Evolutionary conservation across 2,797 vertebrate genomes (phyloP).

Genomic region (Chelidonichthys spinosus): DNA sequence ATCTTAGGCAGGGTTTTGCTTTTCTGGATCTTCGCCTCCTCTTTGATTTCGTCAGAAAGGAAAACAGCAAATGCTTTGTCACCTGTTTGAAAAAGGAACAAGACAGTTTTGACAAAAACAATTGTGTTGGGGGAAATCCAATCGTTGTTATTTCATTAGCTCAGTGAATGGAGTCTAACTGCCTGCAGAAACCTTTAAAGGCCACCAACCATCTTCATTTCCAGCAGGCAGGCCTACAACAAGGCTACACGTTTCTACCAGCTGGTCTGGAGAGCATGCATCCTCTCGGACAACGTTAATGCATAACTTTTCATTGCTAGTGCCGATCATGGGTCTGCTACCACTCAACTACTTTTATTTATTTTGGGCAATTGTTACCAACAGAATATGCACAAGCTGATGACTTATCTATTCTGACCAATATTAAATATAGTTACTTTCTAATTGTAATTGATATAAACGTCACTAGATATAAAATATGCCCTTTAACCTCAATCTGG

Average conservation of each 20-base stretch:
- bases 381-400: not conserved
- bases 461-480: not conserved
- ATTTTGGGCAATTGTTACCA: not conserved
- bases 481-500: not conserved
- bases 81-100: slow-evolving; percentile 75
- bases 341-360: not conserved
- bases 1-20: slow-evolving; percentile 90
- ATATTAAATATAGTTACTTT: not conserved
- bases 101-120: not conserved
- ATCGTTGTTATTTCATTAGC: not conserved
- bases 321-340: not conserved
- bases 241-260: not conserved
- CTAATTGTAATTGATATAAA: not conserved
- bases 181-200: not conserved
- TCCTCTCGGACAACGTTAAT: not conserved
- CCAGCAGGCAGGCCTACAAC: not conserved
- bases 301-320: too few species aligned
- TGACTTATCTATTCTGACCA: not conserved
- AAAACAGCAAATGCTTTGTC: slow-evolving; percentile 95
- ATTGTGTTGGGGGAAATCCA: not conserved
- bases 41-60: slow-evolving; percentile 92
- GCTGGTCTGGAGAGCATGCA: not conserved
- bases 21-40: slow-evolving; percentile 96
- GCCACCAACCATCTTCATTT: not conserved
- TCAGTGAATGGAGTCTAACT: not conserved